Evolutionary conservation across 2,888 invertebrate genomes (phyloP), one percentile per base, ranked within the genome.

Genomic region (Sesamia inferens): DNA sequence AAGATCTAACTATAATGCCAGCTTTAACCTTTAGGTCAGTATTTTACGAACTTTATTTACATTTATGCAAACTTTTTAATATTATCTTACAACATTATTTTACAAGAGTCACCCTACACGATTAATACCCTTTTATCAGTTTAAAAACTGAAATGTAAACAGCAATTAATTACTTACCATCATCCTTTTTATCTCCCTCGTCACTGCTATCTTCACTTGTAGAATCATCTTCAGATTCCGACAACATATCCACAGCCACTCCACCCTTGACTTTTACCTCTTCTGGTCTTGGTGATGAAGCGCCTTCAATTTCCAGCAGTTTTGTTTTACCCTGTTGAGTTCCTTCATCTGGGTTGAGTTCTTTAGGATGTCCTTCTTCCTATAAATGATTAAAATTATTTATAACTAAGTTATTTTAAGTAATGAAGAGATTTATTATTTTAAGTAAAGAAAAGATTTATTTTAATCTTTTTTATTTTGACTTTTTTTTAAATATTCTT

Each of bases 191-290:
- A 11, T 86, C 87, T 24, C 75, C 84, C 31, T 89, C 91, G 14
- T 90, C 89, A 61, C 88, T 88, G 31, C 90, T 92, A 4, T 91
- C 92, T 47, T 92, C 93, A 76, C 93, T 94, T 0, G 94, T 93
- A 64, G 92, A 90, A 66, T 94, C 93, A 13, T 93, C 93, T 7
- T 94, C 95, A 1, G 95, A 94, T 0, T 90, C 94, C 2, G 91
- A 86, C 5, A 95, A 84, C 93, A 95, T 93, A 14, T 93, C 94
- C 1, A 88, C 89, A 0, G 90, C 86, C 0, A 93, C 87, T 2
- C 93, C 94, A 16, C 85, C 87, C 68, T 91, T 90, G 4, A 89
- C 89, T 70, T 90, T 86, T 1, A 89, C 88, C n/a, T 87, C 84
- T 42, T 69, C 83, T 16, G 86, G 81, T 14, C 84, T 89, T 8